These are phyloP conservation scores for Onychorhynchus coronatus DNA, from an alignment of 2,113 vertebrate species.

Conservation along the genomic window DNA sequence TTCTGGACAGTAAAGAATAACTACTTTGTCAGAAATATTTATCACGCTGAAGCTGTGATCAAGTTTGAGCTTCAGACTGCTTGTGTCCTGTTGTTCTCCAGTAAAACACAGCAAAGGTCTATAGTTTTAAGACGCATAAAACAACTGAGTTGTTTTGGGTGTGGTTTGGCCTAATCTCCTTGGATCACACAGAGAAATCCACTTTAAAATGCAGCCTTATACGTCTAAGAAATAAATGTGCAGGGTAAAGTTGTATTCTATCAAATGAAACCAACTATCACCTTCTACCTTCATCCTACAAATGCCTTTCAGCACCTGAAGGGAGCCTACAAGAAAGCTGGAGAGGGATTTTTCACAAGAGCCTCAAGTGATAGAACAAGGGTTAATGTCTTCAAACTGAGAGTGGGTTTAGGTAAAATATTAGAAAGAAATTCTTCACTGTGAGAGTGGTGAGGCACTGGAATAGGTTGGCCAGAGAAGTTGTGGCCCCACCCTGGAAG, in stretches of 20 bases:
- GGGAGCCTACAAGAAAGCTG: background rate
- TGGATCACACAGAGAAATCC: background rate
- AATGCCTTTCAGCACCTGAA: background rate
- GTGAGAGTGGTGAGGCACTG: background rate
- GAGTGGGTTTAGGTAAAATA: background rate
- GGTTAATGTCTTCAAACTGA: background rate
- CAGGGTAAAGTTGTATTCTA: background rate
- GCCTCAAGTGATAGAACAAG: background rate
- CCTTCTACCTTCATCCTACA: background rate
- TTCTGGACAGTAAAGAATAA: background rate
- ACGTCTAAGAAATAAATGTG: background rate
- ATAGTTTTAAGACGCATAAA: background rate
- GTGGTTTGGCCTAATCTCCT: background rate
- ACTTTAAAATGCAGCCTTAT: background rate
- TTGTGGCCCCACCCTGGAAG: background rate
- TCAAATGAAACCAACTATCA: background rate
- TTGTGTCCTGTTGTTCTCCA: background rate
- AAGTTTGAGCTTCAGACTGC: background rate
- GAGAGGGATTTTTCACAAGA: background rate
- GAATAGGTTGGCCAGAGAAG: background rate
- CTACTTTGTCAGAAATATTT: background rate
- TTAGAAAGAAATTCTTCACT: background rate
- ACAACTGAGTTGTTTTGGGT: background rate
- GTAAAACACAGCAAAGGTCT: background rate
- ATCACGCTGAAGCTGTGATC: background rate